Evolutionary conservation across 2,888 invertebrate genomes (phyloP).

Genomic region (Chrysolina oricalcia): DNA sequence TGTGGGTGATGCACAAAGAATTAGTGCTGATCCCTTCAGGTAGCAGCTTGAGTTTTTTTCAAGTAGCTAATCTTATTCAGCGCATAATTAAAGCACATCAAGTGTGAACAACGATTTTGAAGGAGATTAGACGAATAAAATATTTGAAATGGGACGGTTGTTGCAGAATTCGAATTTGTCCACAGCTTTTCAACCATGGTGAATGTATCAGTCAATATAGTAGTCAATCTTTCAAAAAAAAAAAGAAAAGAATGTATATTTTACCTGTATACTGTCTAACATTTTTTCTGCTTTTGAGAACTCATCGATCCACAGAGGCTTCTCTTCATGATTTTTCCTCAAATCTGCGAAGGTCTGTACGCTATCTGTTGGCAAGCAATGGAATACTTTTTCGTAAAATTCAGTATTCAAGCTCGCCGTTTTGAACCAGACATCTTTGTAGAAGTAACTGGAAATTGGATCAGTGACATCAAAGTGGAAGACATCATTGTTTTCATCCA

Average conservation of each 20-base stretch:
- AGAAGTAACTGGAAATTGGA: slow-evolving; percentile 88
- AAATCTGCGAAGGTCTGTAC: slow-evolving; percentile 86
- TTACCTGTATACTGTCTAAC: slow-evolving; percentile 83
- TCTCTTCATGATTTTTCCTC: slow-evolving; percentile 83
- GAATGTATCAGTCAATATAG: too few relatives aligned
- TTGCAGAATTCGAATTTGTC: too few relatives aligned
- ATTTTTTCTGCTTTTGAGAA: slow-evolving; percentile 82
- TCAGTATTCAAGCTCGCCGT: slow-evolving; percentile 89
- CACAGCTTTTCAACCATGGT: too few relatives aligned
- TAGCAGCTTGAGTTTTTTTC: too few relatives aligned
- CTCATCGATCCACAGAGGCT: slow-evolving; percentile 82
- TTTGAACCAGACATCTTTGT: slow-evolving; percentile 86
- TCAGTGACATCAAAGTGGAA: slow-evolving; percentile 81
- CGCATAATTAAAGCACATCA: too few relatives aligned
- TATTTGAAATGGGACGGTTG: too few relatives aligned
- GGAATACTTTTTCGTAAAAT: slow-evolving; percentile 93
- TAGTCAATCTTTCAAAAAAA: too few relatives aligned
- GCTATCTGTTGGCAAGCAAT: slow-evolving; percentile 89
- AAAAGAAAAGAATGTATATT: slow-evolving; percentile 13
- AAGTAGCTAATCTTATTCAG: too few relatives aligned
- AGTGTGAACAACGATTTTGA: too few relatives aligned
- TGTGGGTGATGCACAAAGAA: too few relatives aligned
- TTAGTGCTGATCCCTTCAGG: too few relatives aligned
- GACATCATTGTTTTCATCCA: slow-evolving; percentile 71
- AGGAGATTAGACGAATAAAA: too few relatives aligned